Evolutionary conservation across 2,797 vertebrate genomes (phyloP), one percentile per base, ranked within the genome.

Genomic region (Lerista edwardsae): DNA sequence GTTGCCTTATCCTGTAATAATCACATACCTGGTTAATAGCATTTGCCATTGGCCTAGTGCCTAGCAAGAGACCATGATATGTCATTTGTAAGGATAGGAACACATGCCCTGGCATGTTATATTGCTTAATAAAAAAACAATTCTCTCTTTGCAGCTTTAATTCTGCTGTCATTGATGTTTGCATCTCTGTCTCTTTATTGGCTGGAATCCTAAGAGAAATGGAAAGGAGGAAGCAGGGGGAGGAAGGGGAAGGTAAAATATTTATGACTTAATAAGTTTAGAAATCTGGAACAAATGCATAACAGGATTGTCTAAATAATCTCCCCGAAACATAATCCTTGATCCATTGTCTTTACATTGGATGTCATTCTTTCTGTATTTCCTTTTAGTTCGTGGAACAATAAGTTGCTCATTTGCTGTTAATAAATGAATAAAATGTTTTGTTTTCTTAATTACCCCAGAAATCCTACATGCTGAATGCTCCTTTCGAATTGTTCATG

Each of bases 11-110:
- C 67, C 71, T 91, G 89, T 92, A 92, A 84, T 83, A 84, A 2
- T 89, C 86, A 87, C 75, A 91, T 83, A 88, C 89, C 87, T 88
- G 68, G 57, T 82, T 25, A 65, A 89, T 88, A 94, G 85, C 75
- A 83, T 91, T 89, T 87, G 88, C 39, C 67, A 88, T 92, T 92
- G 92, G 92, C 91, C 84, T 80, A 79, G 61, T 88, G 85, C 91
- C 90, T 89, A 77, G 86, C 89, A 91, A 94, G 90, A 88, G 79
- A 79, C 75, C 59, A 82, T 91, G 80, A 81, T 89, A 21, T 87
- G 55, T 89, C 87, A 92, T 91, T 91, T 92, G 91, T 84, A 88
- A 85, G 59, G 89, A 47, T 65, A 84, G 65, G 84, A 80, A 39
- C 65, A 78, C 2, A 2, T 29, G 47, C 55, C 62, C 39, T 88